These are phyloP conservation scores for Cyprinodon variegatus DNA, from an alignment of 2,113 vertebrate genomes.

Conservation along the genomic window DNA sequence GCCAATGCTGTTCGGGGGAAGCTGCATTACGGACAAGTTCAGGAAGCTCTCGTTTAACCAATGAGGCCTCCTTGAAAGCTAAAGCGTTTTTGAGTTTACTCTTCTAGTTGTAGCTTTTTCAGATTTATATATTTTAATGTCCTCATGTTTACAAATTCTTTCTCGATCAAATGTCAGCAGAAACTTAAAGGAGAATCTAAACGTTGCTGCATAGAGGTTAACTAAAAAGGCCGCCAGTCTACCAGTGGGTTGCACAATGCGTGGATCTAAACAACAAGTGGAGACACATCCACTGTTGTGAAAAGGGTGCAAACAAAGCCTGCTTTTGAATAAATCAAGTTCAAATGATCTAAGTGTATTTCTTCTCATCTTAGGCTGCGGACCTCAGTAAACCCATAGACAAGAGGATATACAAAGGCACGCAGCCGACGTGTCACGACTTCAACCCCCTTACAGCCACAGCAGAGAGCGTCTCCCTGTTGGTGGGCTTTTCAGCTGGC, in stretches of 20 bases:
- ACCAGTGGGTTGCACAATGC: background rate
- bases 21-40: too few species aligned
- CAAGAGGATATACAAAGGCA: slow-evolving; percentile 99
- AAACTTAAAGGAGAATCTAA: background rate
- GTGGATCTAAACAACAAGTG: background rate
- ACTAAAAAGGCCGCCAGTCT: too few species aligned
- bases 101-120: background rate
- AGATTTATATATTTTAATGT: background rate
- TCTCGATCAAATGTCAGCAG: too few species aligned
- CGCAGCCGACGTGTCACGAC: slow-evolving; percentile 98
- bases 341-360: slow-evolving; percentile 32
- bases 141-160: too few species aligned
- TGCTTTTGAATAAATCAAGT: too few species aligned
- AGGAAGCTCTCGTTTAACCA: too few species aligned
- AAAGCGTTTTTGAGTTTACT: too few species aligned
- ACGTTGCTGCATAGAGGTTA: background rate
- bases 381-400: slow-evolving; percentile 99
- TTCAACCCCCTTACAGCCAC: slow-evolving; percentile 98
- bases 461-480: slow-evolving; percentile 96
- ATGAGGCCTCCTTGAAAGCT: too few species aligned
- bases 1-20: too few species aligned
- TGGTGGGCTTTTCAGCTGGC: slow-evolving; percentile 98
- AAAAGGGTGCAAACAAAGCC: background rate
- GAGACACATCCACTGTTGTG: background rate
- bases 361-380: slow-evolving; percentile 87